Evolutionary conservation across 2,113 vertebrate genomes (phyloP).

Genomic region (Colistium nudipinnis): DNA sequence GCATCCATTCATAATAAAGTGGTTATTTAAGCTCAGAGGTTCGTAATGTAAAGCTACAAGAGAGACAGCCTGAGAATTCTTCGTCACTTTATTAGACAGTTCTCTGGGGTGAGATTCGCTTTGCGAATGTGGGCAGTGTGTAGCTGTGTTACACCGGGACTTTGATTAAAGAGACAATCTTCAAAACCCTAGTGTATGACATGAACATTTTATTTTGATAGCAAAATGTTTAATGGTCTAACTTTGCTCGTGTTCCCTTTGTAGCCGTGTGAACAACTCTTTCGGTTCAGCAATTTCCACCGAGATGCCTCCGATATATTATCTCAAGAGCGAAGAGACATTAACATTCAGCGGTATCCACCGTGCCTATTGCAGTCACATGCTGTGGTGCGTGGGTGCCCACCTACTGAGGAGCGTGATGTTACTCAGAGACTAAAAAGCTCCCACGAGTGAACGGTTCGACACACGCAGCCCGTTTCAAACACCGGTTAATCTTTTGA

Average conservation of each 20-base stretch:
- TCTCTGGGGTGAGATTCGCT: neutral
- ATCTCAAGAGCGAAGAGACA: slow-evolving; percentile 19
- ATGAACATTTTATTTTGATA: neutral
- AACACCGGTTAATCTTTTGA: slow-evolving; percentile 34
- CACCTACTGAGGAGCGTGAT: slow-evolving; percentile 61
- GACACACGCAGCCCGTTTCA: slow-evolving; percentile 14
- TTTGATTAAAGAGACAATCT: slow-evolving; percentile 20
- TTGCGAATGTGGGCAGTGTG: neutral
- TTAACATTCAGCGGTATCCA: slow-evolving; percentile 43
- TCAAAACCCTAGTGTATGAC: neutral
- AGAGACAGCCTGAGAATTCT: slow-evolving; percentile 1
- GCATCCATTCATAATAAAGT: neutral
- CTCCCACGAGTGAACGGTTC: slow-evolving; percentile 19
- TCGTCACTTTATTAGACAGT: slow-evolving; percentile 1
- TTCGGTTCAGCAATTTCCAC: slow-evolving; percentile 1
- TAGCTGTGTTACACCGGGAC: neutral
- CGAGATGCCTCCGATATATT: neutral
- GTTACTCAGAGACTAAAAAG: slow-evolving; percentile 43
- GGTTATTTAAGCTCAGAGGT: neutral
- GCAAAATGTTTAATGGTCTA: neutral
- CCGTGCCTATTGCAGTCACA: slow-evolving; percentile 44
- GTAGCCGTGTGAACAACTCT: neutral
- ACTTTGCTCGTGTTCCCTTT: neutral
- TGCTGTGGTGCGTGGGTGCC: slow-evolving; percentile 59
- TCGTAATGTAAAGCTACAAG: neutral